A percentile compares a stretch with the other conserved stretches of the same genome.
phyloP scores from a whole-genome alignment of 1,140 invertebrate species.

The Cecropterus lyciades region DNA sequence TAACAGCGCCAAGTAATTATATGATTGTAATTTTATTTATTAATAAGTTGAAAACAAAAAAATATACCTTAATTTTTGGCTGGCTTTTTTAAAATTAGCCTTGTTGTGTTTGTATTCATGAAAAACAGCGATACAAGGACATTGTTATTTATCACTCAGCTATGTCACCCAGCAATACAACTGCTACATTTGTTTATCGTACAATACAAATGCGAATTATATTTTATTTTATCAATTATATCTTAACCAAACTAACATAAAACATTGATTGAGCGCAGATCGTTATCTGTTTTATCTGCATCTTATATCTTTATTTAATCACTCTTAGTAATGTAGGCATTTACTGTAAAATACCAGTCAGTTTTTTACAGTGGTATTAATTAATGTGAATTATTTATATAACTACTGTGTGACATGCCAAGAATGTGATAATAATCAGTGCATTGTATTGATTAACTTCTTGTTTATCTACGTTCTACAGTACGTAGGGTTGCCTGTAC shows the following conservation, averaged over 20 bases:
- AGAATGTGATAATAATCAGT: slow-evolving; percentile 18
- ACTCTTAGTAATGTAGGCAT: slow-evolving; percentile 3
- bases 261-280: neutral
- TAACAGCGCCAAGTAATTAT: no score
- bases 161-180: no score
- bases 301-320: slow-evolving; percentile 3
- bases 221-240: neutral
- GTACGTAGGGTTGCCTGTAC: no score
- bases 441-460: slow-evolving; percentile 6
- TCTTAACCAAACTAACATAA: neutral
- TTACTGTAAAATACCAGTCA: slow-evolving; percentile 11
- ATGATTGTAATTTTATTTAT: no score
- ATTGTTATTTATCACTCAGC: no score
- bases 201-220: no score
- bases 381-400: slow-evolving; percentile 15
- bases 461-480: slow-evolving; percentile 5
- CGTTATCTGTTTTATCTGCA: neutral
- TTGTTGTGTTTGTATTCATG: no score
- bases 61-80: no score
- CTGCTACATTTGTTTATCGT: no score
- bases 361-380: slow-evolving; percentile 6
- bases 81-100: no score
- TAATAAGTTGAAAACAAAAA: no score
- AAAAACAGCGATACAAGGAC: no score
- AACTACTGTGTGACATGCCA: slow-evolving; percentile 7